Conservation (phyloP, 2,113 vertebrate genomes). For the Martes martes region DNA sequence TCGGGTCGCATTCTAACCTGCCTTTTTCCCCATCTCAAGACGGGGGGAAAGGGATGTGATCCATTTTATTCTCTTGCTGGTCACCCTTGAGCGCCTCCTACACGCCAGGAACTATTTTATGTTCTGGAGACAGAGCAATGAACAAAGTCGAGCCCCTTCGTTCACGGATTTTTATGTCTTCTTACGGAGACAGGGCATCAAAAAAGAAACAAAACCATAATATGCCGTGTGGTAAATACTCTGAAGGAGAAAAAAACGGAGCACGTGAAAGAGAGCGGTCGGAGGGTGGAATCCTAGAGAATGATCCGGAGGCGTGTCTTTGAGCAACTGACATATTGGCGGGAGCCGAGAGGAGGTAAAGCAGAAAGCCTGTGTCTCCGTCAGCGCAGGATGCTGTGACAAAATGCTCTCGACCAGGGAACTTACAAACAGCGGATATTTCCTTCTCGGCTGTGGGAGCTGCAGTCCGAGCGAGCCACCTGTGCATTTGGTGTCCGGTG, state of each 20-base stretch:
- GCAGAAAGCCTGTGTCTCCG: not conserved
- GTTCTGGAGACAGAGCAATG: not conserved
- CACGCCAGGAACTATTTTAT: not conserved
- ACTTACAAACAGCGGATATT: not conserved
- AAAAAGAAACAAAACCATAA: not conserved
- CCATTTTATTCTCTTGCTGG: not conserved
- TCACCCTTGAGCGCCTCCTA: not conserved
- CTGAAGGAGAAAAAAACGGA: not conserved
- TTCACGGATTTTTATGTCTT: not conserved
- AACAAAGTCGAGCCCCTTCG: not conserved
- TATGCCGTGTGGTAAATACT: not conserved
- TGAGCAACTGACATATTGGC: too few species aligned
- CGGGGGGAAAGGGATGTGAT: not conserved
- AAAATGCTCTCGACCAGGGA: too few species aligned
- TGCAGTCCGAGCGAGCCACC: too few species aligned
- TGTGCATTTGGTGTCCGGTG: not conserved
- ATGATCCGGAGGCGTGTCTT: fast-evolving
- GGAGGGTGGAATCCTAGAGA: too few species aligned
- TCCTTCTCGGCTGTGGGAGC: not conserved
- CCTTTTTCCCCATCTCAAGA: not conserved
- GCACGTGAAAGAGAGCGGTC: not conserved
- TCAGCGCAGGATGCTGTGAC: too few species aligned
- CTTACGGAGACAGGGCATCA: not conserved
- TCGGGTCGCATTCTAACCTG: not conserved
- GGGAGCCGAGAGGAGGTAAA: not conserved